Conservation (phyloP, 2,797 vertebrate species). For the Hypotaenidia philippensis region DNA sequence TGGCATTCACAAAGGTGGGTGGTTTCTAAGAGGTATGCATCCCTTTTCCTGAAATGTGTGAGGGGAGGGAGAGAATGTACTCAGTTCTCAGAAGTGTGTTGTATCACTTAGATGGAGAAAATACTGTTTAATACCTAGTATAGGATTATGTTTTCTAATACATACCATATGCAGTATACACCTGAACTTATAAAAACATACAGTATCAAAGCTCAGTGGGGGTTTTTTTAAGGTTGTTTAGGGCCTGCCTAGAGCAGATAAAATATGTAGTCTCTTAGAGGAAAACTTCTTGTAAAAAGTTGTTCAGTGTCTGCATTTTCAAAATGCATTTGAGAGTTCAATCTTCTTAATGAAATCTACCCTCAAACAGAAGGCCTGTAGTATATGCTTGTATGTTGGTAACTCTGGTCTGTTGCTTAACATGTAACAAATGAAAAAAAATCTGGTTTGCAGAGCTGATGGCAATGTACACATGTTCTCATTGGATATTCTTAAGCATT, state of each 20-base stretch:
- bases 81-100: too few species aligned
- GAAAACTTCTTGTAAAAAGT: not conserved
- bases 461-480: not conserved
- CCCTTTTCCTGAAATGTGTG: accelerated
- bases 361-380: not conserved
- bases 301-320: not conserved
- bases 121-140: not conserved
- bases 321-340: not conserved
- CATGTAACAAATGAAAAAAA: not conserved
- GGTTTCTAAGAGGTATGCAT: not conserved
- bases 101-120: too few species aligned
- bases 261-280: not conserved
- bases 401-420: not conserved
- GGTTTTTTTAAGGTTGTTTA: not conserved
- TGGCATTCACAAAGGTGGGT: not conserved
- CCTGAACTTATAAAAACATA: not conserved
- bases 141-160: not conserved
- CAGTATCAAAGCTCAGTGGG: not conserved
- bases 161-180: not conserved
- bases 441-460: not conserved
- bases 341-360: not conserved
- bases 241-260: not conserved
- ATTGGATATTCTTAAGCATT: not conserved
- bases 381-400: not conserved
- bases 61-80: not conserved